These are phyloP conservation scores for Drosophila dunni DNA, from an alignment of 1,140 invertebrate species.

Conservation along the genomic window DNA sequence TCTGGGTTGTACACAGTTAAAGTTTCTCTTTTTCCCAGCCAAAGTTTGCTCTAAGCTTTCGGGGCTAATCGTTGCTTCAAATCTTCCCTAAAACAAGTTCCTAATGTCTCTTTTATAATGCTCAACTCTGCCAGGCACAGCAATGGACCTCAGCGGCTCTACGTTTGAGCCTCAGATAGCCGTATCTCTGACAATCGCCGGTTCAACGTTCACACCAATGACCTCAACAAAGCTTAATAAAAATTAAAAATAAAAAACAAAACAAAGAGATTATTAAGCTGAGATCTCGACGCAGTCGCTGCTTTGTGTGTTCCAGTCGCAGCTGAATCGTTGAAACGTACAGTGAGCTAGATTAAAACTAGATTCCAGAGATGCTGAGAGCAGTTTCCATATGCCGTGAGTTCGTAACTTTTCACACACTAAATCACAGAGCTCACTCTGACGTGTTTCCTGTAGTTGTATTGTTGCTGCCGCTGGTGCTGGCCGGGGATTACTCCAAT, in stretches of 20 bases:
- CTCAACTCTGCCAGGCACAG: no score
- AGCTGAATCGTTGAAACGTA: slow-evolving; percentile 3
- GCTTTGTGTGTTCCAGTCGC: slow-evolving; percentile 28
- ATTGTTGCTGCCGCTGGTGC: slow-evolving; percentile 20
- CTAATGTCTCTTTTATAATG: no score
- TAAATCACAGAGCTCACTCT: not conserved
- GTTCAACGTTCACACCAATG: slow-evolving; percentile 32
- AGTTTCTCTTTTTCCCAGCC: no score
- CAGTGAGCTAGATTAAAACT: not conserved
- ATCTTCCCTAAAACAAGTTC: no score
- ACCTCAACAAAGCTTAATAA: slow-evolving; percentile 30
- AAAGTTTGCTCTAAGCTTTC: no score
- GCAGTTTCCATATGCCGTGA: slow-evolving; percentile 35
- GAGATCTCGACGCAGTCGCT: not conserved
- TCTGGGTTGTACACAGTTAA: no score
- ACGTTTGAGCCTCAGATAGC: not conserved
- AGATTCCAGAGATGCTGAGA: slow-evolving; percentile 18
- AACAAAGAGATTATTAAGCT: not conserved
- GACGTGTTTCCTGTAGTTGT: slow-evolving; percentile 26
- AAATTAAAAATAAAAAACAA: not conserved
- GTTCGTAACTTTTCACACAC: slow-evolving; percentile 18
- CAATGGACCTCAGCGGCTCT: no score
- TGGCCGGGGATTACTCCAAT: slow-evolving; percentile 53
- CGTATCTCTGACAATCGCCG: slow-evolving; percentile 20
- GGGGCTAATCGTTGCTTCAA: no score